Base-by-base conservation (phyloP, 2,888 invertebrate species). In the Epinotia nisella region DNA sequence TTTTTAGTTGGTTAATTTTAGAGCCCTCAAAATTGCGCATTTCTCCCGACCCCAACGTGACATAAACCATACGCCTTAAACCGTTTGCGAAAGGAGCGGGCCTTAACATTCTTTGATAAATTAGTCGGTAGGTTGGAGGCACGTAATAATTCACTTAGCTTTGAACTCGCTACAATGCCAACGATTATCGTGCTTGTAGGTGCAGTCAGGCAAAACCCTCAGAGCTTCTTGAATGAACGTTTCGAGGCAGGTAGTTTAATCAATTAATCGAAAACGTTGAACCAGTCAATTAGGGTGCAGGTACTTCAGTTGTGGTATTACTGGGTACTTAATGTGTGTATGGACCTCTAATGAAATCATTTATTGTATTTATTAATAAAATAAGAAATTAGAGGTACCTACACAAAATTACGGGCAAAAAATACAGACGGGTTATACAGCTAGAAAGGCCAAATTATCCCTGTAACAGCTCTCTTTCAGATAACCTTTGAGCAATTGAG, bases 81-180 rank as follows among this genome's bases (percentile, higher is more conserved):
- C 17, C 10, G 35, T 59, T 59, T 15, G 59, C 61, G 15, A 49
- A 24, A 49, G 49, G 10, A n/a, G 58, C 58, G 24, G 9, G 10
- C 35, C 17, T 19, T 53, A 51, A 64, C 51, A 64, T 53, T 49
- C 15, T 64, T 19, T 53, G 64, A 19, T 9, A 64, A 53, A 45
- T 35, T 35, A 64, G 64, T 64, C 17, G 51, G 64, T 17, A 53
- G 35, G 51, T 13, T 24, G n/a, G 49, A 59, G 59, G 17, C 35
- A 58, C 29, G 39, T n/a, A 51, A 51, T 64, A 51, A 64, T 35
- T 64, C 35, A 64, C 51, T 64, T 64, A 64, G 51, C 64, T 64
- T 64, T 64, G 64, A 64, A 64, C 29, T 35, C 51, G 35, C 24
- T 11, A 17, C 29, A 51, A 53, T 51, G 24, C 35, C 49, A 3